A percentile compares a stretch with the other conserved stretches of the same genome.
phyloP scores from a whole-genome alignment of 2,797 vertebrate species.

The Neosilurus mollespiculum region DNA sequence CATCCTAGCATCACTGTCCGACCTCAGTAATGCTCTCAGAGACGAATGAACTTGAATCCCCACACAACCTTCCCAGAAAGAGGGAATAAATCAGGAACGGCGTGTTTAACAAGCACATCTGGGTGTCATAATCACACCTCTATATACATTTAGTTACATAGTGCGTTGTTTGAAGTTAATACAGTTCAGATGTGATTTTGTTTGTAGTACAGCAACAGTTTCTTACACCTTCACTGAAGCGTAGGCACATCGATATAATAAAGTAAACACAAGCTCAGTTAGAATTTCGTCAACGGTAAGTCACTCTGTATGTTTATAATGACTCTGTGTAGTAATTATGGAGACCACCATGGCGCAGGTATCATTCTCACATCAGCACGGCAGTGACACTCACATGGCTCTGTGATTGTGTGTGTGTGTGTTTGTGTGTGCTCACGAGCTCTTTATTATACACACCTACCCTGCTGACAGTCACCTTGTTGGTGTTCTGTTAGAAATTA shows the following conservation, averaged over 20 bases:
- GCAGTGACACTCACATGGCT: background rate
- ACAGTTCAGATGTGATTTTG: no score
- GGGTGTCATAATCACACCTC: no score
- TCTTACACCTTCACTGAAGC: background rate
- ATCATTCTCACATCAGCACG: conserved; percentile 5
- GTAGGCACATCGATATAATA: background rate
- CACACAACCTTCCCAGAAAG: no score
- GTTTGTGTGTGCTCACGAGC: background rate
- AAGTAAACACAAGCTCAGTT: background rate
- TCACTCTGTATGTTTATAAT: conserved; percentile 8
- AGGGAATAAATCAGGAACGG: no score
- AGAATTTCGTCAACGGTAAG: background rate
- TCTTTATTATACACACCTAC: conserved; percentile 9
- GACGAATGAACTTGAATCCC: no score
- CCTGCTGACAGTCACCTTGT: conserved; percentile 8
- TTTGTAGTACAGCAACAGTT: background rate
- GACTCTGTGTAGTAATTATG: conserved; percentile 1
- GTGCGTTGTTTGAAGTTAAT: no score
- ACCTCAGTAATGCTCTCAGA: no score
- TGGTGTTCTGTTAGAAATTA: background rate
- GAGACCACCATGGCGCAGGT: background rate
- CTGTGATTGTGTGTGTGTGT: background rate
- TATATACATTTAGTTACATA: no score
- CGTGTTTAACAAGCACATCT: no score
- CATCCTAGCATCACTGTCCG: no score